Evolutionary conservation across 2,888 invertebrate genomes (phyloP), one percentile per base, ranked within the genome.

Genomic region (Brachyptera putata): DNA sequence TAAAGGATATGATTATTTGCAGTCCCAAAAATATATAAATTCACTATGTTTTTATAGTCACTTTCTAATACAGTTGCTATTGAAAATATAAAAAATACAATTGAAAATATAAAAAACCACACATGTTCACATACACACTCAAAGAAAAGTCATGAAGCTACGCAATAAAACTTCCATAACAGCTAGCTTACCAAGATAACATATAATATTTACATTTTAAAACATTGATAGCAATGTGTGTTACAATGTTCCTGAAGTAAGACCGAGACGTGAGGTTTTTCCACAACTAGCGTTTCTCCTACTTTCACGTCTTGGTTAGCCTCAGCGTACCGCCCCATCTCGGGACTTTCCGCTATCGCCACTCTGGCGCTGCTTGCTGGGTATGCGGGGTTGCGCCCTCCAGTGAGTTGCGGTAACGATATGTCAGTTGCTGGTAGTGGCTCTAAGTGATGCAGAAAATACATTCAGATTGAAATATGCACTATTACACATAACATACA

Each of bases 151-250:
- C n/a, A n/a, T n/a, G n/a, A n/a, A n/a, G n/a, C n/a, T n/a, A n/a
- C n/a, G n/a, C n/a, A n/a, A n/a, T n/a, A n/a, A n/a, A n/a, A n/a
- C n/a, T n/a, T n/a, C n/a, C n/a, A n/a, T n/a, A n/a, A n/a, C n/a
- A n/a, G n/a, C n/a, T n/a, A n/a, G n/a, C n/a, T n/a, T n/a, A n/a
- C n/a, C n/a, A n/a, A n/a, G n/a, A n/a, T n/a, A n/a, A n/a, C n/a
- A 11, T 30, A 11, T 5, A 30, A 5, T 30, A 61, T 36, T 43
- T 75, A 86, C 86, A 84, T 82, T 41, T 78, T 72, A 65, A 86
- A 84, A 70, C 90, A 90, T 67, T 86, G 77, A 65, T 86, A 85
- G 70, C 90, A 90, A 71, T 89, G 87, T 0, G 83, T 82, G 63
- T 79, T 77, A 0, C 80, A 73, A 70, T 82, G 85, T 70, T 88